These are phyloP conservation scores for Volucella inanis DNA, from an alignment of 2,888 invertebrate genomes.

Conservation along the genomic window DNA sequence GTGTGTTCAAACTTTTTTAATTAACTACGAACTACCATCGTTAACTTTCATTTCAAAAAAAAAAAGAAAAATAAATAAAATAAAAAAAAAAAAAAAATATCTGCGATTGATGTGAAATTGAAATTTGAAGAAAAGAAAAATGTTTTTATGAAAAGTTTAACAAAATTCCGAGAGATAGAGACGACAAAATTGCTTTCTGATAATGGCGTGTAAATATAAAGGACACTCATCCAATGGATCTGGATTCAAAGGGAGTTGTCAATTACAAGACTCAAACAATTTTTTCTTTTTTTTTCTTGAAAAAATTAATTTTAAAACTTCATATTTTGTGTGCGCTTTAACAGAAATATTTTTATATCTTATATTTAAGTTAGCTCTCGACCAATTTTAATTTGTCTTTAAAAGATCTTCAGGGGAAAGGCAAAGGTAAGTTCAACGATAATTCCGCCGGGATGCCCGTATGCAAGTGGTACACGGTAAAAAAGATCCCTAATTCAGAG, in stretches of 20 bases:
- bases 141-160: constrained; percentile 28
- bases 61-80: constrained; percentile 48
- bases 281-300: background rate
- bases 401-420: no score
- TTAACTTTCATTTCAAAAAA: constrained; percentile 24
- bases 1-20: constrained; percentile 59
- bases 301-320: constrained; percentile 50
- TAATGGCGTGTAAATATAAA: constrained; percentile 28
- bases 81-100: constrained; percentile 46
- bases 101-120: constrained; percentile 60
- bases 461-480: no score
- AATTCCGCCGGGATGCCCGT: no score
- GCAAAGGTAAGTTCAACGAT: no score
- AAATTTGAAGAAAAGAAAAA: constrained; percentile 6
- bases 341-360: background rate
- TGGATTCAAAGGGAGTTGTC: constrained; percentile 28
- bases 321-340: constrained; percentile 1
- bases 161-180: constrained; percentile 20
- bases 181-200: constrained; percentile 30
- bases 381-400: no score
- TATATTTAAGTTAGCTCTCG: background rate
- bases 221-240: constrained; percentile 19
- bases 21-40: constrained; percentile 46
- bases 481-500: no score
- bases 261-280: constrained; percentile 23